Conservation (phyloP, 2,888 invertebrate genomes). For the Nomada flava region DNA sequence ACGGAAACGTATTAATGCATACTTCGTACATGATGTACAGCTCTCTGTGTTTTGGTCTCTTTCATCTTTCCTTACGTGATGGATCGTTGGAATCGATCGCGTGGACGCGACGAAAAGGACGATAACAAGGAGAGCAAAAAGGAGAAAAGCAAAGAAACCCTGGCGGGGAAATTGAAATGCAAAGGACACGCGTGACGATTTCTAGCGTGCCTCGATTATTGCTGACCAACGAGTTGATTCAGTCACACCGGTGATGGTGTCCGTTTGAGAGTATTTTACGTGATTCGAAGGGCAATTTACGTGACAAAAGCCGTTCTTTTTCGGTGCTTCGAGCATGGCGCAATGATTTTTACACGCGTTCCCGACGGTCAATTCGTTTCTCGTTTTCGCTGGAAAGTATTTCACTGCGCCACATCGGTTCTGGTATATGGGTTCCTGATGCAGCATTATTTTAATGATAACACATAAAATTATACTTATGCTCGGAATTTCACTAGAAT, state of each 20-base stretch:
- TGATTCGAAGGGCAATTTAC: neutral
- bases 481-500: neutral
- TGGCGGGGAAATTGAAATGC: conserved; percentile 59
- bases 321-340: neutral
- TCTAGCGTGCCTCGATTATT: conserved; percentile 12
- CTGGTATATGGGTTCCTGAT: neutral
- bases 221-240: neutral
- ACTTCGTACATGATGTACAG: conserved; percentile 8
- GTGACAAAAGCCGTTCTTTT: neutral
- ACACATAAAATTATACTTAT: neutral
- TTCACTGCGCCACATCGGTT: neutral
- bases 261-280: neutral
- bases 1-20: conserved; percentile 51
- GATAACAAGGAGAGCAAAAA: neutral
- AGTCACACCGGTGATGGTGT: neutral
- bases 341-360: neutral
- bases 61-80: neutral
- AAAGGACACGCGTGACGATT: conserved; percentile 50
- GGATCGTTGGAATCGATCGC: neutral
- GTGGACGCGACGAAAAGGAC: conserved; percentile 13
- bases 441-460: neutral
- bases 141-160: conserved; percentile 7
- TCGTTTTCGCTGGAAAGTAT: conserved; percentile 5
- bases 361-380: neutral
- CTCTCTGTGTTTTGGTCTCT: neutral